phyloP scores from a whole-genome alignment of 2,113 vertebrate genomes.

The Panthera uncia region DNA sequence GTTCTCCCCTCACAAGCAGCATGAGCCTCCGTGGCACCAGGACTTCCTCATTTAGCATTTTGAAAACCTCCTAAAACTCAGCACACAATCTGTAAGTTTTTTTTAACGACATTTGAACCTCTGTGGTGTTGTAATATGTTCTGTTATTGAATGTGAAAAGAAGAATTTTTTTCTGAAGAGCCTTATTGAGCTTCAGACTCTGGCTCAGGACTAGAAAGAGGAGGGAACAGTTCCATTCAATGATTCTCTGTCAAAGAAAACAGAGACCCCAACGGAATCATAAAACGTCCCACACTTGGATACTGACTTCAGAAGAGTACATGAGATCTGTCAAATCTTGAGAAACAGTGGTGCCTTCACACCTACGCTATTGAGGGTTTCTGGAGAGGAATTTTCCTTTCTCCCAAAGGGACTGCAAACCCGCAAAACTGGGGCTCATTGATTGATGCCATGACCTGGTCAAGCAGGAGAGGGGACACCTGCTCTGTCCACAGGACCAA shows the following conservation, averaged over 20 bases:
- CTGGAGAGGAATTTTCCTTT: neutral
- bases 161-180: neutral
- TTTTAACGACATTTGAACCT: constrained; percentile 36
- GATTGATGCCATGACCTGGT: neutral
- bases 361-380: neutral
- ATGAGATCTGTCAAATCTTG: fast-evolving
- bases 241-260: neutral
- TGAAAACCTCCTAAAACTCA: constrained; percentile 6
- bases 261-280: neutral
- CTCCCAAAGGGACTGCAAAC: neutral
- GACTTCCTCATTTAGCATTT: neutral
- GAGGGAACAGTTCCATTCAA: neutral
- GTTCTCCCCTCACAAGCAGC: neutral
- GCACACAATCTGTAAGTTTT: neutral
- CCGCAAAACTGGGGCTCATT: neutral
- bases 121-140: neutral
- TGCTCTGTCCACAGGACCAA: neutral
- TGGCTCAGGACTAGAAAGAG: neutral
- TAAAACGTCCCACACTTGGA: neutral
- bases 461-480: neutral
- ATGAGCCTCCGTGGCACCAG: neutral
- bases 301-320: neutral
- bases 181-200: neutral
- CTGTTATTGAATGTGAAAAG: neutral
- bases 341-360: neutral